These are phyloP conservation scores for Gonioctena quinquepunctata DNA, from an alignment of 1,140 invertebrate species.

Conservation along the genomic window DNA sequence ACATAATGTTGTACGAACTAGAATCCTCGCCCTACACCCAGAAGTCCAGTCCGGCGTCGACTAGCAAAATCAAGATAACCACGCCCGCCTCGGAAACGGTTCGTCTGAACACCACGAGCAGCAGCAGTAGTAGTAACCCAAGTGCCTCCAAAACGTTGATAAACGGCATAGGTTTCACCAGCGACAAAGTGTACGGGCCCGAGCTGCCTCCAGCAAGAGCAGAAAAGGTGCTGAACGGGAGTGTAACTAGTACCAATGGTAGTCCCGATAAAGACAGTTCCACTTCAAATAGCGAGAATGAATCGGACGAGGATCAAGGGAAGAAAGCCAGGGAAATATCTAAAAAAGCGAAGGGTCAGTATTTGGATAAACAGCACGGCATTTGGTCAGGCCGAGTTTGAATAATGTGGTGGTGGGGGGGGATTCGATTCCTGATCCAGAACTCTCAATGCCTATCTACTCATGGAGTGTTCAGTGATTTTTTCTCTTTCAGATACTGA, in stretches of 20 bases:
- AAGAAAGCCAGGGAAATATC: too few species aligned
- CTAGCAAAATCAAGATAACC: conserved; percentile 19
- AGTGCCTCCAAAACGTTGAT: conserved; percentile 8
- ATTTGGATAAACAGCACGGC: too few species aligned
- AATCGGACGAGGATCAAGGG: conserved; percentile 3
- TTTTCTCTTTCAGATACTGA: background rate
- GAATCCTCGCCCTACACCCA: conserved; percentile 56
- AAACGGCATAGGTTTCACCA: conserved; percentile 42
- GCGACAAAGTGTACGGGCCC: conserved; percentile 49
- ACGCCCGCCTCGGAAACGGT: background rate
- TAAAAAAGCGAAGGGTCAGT: too few species aligned
- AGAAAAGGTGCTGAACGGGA: conserved; percentile 27
- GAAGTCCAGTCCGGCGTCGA: conserved; percentile 40
- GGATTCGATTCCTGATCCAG: too few species aligned
- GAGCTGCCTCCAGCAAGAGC: conserved; percentile 41
- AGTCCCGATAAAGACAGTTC: background rate
- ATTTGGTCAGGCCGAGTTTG: too few species aligned
- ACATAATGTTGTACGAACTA: conserved; percentile 89
- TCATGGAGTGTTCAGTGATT: too few species aligned
- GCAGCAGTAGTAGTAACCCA: conserved; percentile 11
- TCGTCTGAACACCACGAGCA: background rate
- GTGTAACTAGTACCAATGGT: background rate
- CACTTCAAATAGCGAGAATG: background rate
- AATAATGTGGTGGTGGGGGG: too few species aligned
- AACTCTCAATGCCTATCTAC: too few species aligned